Evolutionary conservation across 2,888 invertebrate genomes (phyloP), one percentile per base, ranked within the genome.

Genomic region (Latrodectus hesperus): DNA sequence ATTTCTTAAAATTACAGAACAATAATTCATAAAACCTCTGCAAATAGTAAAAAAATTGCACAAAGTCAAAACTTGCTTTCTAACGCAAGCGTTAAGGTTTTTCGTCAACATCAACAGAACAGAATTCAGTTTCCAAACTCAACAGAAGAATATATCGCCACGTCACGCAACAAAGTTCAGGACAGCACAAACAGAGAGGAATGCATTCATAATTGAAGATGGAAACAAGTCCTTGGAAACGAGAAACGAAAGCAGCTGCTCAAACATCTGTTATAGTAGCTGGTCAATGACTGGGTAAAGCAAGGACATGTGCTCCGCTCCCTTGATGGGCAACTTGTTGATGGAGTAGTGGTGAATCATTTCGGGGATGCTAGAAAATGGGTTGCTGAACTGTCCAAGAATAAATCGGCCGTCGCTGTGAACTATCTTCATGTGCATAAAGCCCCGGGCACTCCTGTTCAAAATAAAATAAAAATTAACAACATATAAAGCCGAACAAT

Each of bases 251-350:
- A 22, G 12, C 72, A 60, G n/a, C 38, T 38, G 38, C 38, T 38
- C 38, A 38, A 38, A 38, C 12, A 22, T n/a, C 17, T 68, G 82
- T 88, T 81, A 90, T 26, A 95, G 94, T 90, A 97, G 94, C 92
- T 96, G 96, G 91, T 96, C 96, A 91, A 96, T 96, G 89, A 98
- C 95, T 76, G 98, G 98, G 92, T 97, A 96, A 90, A 97, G 94
- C 90, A 99, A 94, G 92, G 97, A 96, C 96, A 99, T 98, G 93
- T 98, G 98, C 92, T 98, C 98, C 38, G 98, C 98, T 81, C 98
- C 98, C 90, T 97, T 94, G 84, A 99, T 98, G 75, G 98, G 98
- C 90, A 99, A 94, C 91, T 97, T 95, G 93, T 98, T 97, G 80
- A 96, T 94, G 90, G 98, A 96, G 93, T 98, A 98, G 93, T 98